Base-by-base conservation (phyloP, 2,113 vertebrate genomes). In the Scophthalmus maximus region DNA sequence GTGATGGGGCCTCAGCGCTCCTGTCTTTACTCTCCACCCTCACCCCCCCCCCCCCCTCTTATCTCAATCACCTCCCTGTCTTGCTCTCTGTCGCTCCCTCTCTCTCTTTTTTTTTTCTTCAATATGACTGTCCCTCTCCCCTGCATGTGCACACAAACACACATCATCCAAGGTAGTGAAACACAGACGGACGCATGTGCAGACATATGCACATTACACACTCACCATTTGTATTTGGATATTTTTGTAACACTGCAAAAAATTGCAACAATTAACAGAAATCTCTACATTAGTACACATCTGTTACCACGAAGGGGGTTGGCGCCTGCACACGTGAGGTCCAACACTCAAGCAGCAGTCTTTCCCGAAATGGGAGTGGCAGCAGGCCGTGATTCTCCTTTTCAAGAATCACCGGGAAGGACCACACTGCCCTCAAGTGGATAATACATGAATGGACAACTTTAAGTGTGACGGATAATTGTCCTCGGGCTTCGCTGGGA, bases 291-390 rank as follows among this genome's bases (percentile, higher is more conserved):
- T n/a, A n/a, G 18, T 12, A 71, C 49, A 57, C 25, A 46, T 44
- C 14, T 20, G 25, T 36, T 51, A 38, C 10, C 8, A 57, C 26
- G 22, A 34, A 22, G 66, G 32, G 68, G 42, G 36, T 75, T 30
- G 46, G 38, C 17, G n/a, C n/a, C 17, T 20, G 36, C 17, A 69
- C 40, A 73, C 34, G 40, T 26, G 34, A 44, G 29, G 29, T 63
- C 47, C 50, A 47, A n/a, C 20, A 50, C 5, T 42, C 30, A 42
- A 38, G 51, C 61, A 69, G 29, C 53, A 32, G 14, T 38, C 55
- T 55, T 50, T 56, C 6, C 12, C 50, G n/a, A n/a, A 29, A 77
- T 85, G 85, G 89, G 87, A 87, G 89, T 87, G 87, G 86, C 81
- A 81, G 17, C 47, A 29, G 36, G 17, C 22, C 42, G 12, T 12